Evolutionary conservation across 2,113 vertebrate genomes (phyloP).

Genomic region (Gopherus evgoodei): DNA sequence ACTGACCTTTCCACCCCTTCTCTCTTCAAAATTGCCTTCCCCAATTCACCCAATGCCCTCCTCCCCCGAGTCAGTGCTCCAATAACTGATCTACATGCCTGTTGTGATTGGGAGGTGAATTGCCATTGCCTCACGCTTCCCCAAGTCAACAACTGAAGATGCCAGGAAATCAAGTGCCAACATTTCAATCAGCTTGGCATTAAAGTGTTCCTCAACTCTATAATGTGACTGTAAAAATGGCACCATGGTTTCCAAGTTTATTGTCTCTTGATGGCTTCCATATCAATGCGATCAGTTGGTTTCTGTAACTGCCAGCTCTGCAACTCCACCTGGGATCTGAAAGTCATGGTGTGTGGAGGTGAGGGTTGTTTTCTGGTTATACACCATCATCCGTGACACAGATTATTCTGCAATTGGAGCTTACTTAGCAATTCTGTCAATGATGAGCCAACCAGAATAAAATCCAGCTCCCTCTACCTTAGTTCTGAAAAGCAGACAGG

Average conservation of each 20-base stretch:
- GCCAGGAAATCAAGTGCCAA: not conserved
- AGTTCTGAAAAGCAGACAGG: constrained; percentile 16
- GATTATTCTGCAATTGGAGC: not conserved
- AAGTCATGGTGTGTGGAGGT: not conserved
- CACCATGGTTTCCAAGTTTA: not conserved
- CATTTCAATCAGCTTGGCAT: constrained; percentile 1
- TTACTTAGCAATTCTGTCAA: not conserved
- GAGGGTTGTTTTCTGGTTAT: not conserved
- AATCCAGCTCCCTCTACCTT: not conserved
- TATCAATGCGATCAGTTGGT: constrained; percentile 42
- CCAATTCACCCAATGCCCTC: not conserved
- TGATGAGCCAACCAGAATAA: not conserved
- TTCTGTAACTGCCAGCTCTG: not conserved
- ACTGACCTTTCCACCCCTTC: not conserved
- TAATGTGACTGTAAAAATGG: constrained; percentile 6
- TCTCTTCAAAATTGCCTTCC: not conserved
- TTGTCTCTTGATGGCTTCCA: constrained; percentile 25
- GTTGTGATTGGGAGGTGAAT: not conserved
- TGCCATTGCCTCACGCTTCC: not conserved
- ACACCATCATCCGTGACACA: not conserved
- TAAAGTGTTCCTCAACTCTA: constrained; percentile 1
- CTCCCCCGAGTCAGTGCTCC: not conserved
- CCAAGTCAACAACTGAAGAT: not conserved
- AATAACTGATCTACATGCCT: not conserved
- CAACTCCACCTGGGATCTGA: not conserved